Base-by-base conservation (phyloP, 1,140 invertebrate species). In the Platyscapa corneri region DNA sequence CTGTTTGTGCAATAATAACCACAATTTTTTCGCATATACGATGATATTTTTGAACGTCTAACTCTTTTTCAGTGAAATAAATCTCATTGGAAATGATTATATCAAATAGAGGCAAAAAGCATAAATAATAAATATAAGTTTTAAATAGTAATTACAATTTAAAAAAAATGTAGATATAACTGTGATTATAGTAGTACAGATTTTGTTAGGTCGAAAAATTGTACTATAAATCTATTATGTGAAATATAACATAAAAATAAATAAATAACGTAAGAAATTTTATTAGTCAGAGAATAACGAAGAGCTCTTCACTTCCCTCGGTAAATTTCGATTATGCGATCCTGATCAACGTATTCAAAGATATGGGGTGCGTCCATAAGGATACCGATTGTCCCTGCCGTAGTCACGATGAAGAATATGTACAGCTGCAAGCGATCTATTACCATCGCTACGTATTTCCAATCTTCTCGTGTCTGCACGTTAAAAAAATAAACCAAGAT, bases 391-490 rank as follows among this genome's bases (percentile, higher is more conserved):
- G 99, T 99, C 20, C 97, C 97, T 20, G 97, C 96, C n/a, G 98
- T 97, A 39, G 99, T 99, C 18, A 99, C 98, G 74, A 98, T 95
- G 94, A 99, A 99, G 94, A 99, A 99, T 88, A 99, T 97, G 92
- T 99, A 98, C 83, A 99, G 95, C 91, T 99, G 97, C 76, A 99
- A 94, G 89, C 99, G 96, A 95, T 99, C 99, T 89, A 99, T 99
- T 49, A 99, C 99, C 97, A 99, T 99, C 53, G 99, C 98, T 14
- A 99, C 98, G 92, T 99, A 99, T 91, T 99, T 99, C 99, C 99
- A 99, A 94, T 99, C 99, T 94, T 99, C 98, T 84, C 98, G 95
- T 83, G 98, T 98, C 98, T 99, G 92, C 20, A 16, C 37, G 23
- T 53, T 23, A 39, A 34, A 76, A 46, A 76, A 53, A 32, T 20